Base-by-base conservation (phyloP, 2,888 invertebrate genomes). In the Heteromurus nitidus region DNA sequence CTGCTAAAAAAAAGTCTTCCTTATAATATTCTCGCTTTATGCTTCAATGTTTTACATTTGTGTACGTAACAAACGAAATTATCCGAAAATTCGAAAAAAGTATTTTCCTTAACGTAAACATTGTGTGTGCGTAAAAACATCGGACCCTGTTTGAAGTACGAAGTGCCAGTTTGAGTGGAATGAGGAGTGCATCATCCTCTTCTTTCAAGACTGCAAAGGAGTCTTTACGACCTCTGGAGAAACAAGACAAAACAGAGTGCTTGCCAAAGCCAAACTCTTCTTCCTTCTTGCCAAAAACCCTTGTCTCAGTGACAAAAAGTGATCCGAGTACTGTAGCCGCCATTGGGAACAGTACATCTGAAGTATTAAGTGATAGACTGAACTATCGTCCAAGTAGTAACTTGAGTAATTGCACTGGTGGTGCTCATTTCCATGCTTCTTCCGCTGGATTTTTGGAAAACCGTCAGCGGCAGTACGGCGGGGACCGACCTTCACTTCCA, bases 71-170 rank as follows among this genome's bases (percentile, higher is more conserved):
- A 47, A 47, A 11, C 47, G n/a, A 13, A 47, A 47, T 47, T 47
- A 47, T 16, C n/a, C 16, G 47, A 47, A 47, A 47, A n/a, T 47
- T n/a, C 26, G 26, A 28, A 58, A 60, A 60, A 31, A n/a, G 31
- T 80, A 79, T 73, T 82, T 84, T 84, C 84, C 84, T 84, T 84
- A 84, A 84, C 68, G 67, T 5, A 74, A 50, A 50, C 5, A 60
- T 58, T 67, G 26, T 24, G 26, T 58, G 65, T 44, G 68, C 55
- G 80, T 84, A 44, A 82, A 80, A 55, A 84, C 84, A 84, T 82
- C 69, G 82, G n/a, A 82, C 75, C 62, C 55, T 80, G 76, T 84
- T 82, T 65, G 79, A 84, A 55, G 47, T 84, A n/a, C 75, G 84
- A 47, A 76, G 76, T 76, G 76, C 76, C 58, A 76, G 68, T 76